Conservation (phyloP, 2,797 vertebrate genomes). For the Anas acuta region DNA sequence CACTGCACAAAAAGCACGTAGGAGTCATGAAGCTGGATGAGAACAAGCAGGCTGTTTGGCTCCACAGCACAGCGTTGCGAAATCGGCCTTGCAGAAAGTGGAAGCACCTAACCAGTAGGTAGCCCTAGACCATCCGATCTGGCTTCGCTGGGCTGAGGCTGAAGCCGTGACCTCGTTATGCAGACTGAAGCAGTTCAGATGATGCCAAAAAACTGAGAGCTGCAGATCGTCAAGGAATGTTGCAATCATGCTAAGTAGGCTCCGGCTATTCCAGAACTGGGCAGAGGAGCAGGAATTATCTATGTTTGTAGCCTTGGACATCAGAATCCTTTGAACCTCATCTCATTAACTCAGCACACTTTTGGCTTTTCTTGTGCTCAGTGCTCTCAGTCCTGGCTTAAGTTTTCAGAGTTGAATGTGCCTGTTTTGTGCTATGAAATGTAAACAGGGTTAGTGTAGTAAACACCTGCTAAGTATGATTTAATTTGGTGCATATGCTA, state of each 20-base stretch:
- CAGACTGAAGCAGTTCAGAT: neutral
- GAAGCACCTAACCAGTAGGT: neutral
- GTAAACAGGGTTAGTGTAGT: neutral
- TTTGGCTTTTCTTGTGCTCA: neutral
- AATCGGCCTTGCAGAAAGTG: neutral
- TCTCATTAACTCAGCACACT: neutral
- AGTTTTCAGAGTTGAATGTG: neutral
- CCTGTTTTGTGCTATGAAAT: neutral
- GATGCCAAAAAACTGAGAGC: neutral
- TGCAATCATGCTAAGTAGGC: neutral
- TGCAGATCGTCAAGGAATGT: neutral
- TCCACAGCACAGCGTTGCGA: neutral
- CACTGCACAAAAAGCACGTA: neutral
- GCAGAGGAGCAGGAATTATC: neutral
- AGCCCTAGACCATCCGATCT: neutral
- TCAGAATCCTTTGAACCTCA: neutral
- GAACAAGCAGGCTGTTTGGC: slow-evolving; percentile 4
- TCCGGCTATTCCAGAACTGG: neutral
- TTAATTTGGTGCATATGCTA: neutral
- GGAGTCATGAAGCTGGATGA: neutral
- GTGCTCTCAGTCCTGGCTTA: neutral
- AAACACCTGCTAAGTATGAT: neutral
- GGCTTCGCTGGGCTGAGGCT: neutral
- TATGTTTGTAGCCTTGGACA: neutral
- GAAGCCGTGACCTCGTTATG: neutral